Evolutionary conservation across 2,797 vertebrate species (phyloP).

Genomic region (Cynodonichthys magdalenae): DNA sequence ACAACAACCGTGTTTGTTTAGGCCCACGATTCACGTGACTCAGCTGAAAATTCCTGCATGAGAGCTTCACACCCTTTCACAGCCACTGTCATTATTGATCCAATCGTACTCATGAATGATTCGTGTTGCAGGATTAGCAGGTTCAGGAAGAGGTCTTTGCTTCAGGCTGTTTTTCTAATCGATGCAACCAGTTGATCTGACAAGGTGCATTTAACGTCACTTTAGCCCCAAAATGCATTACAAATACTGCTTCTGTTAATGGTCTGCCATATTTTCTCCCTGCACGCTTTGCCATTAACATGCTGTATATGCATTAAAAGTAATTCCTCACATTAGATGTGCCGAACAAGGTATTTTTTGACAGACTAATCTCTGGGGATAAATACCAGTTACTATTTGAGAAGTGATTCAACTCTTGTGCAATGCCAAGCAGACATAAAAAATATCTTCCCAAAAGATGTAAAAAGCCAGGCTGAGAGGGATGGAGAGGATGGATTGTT

Average conservation of each 20-base stretch:
- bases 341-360: background rate
- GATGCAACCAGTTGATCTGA: constrained; percentile 50
- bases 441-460: constrained; percentile 31
- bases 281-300: background rate
- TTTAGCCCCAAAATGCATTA: constrained; percentile 3
- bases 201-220: constrained; percentile 43
- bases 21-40: background rate
- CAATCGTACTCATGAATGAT: constrained; percentile 31
- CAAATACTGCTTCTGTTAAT: constrained; percentile 9
- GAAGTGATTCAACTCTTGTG: constrained; percentile 14
- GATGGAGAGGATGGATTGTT: constrained; percentile 22
- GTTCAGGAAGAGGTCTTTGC: constrained; percentile 40
- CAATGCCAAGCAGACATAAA: constrained; percentile 27
- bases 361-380: constrained; percentile 12
- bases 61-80: constrained; percentile 3
- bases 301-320: constrained; percentile 1
- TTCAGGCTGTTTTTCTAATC: constrained; percentile 60
- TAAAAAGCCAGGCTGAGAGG: constrained; percentile 10
- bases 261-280: background rate
- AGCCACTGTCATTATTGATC: constrained; percentile 9
- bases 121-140: constrained; percentile 51
- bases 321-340: constrained; percentile 3
- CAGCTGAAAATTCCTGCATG: constrained; percentile 3
- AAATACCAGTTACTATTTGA: constrained; percentile 17
- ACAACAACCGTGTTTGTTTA: constrained; percentile 10